These are phyloP conservation scores for Setipinna tenuifilis DNA, from an alignment of 2,797 vertebrate species.

Conservation along the genomic window DNA sequence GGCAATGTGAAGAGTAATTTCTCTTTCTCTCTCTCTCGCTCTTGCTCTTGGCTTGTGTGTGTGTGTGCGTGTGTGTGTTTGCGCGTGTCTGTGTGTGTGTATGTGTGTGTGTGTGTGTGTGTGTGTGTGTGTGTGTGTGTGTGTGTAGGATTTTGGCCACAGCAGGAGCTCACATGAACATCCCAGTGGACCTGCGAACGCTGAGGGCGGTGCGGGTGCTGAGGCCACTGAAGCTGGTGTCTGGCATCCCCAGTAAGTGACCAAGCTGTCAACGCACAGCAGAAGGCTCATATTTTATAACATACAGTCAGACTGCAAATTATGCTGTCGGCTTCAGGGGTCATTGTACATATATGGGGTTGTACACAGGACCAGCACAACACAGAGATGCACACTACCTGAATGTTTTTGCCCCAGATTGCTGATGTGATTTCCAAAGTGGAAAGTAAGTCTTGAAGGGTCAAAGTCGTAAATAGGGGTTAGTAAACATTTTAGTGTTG, in stretches of 20 bases:
- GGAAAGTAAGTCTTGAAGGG: no score
- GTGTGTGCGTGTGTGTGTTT: constrained; percentile 25
- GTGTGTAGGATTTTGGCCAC: constrained; percentile 90
- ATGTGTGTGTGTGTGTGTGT: constrained; percentile 55
- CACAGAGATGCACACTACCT: not conserved
- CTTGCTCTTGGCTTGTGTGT: not conserved
- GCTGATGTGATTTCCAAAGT: no score
- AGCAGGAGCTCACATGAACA: constrained; percentile 97
- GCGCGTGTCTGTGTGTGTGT: constrained; percentile 42
- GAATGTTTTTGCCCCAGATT: no score
- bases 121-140: constrained; percentile 50
- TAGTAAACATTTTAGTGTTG: no score
- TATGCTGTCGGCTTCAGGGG: no score
- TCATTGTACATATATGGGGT: not conserved
- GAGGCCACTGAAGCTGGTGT: constrained; percentile 96
- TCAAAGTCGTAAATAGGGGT: no score
- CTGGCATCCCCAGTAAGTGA: constrained; percentile 96
- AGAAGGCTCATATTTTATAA: no score
- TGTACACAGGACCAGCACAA: not conserved
- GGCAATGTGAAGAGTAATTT: not conserved
- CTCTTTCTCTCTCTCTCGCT: no score
- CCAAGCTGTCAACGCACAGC: not conserved
- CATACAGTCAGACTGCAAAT: no score
- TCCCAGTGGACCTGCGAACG: constrained; percentile 94
- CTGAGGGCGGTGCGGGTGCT: constrained; percentile 94